phyloP scores from a whole-genome alignment of 2,888 invertebrate species.

The Argyra leucocephala region DNA sequence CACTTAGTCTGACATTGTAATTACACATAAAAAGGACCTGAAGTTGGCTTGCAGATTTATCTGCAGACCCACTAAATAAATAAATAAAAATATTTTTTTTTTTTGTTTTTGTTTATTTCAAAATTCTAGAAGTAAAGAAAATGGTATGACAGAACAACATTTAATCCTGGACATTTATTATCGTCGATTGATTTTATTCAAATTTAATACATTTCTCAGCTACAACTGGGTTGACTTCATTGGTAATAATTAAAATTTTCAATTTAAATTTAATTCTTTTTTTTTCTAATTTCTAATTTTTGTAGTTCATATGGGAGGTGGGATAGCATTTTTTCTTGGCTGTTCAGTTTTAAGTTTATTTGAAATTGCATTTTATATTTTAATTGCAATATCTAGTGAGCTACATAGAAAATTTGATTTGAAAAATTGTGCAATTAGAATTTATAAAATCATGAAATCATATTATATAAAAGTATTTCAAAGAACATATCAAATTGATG shows the following conservation, averaged over 20 bases:
- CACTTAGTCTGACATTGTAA: too few relatives aligned
- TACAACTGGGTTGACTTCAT: background rate
- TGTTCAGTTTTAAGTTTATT: background rate
- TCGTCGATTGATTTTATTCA: background rate
- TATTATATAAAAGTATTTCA: too few relatives aligned
- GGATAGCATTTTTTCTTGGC: background rate
- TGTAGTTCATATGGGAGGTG: background rate
- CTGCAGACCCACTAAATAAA: too few relatives aligned
- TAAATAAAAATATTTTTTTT: too few relatives aligned
- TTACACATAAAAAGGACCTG: too few relatives aligned
- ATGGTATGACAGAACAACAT: background rate
- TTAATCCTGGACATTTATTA: background rate
- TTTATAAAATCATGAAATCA: too few relatives aligned
- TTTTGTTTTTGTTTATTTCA: too few relatives aligned
- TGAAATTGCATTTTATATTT: background rate
- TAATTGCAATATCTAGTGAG: background rate
- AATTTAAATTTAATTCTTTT: background rate
- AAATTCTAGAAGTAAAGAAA: background rate
- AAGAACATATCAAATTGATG: too few relatives aligned
- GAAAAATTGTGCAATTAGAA: background rate
- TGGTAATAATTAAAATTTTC: background rate
- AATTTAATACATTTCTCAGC: background rate
- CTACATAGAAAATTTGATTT: background rate
- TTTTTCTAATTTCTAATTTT: background rate
- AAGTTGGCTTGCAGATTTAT: too few relatives aligned